phyloP scores from a whole-genome alignment of 2,113 vertebrate species.

The Riparia riparia region DNA sequence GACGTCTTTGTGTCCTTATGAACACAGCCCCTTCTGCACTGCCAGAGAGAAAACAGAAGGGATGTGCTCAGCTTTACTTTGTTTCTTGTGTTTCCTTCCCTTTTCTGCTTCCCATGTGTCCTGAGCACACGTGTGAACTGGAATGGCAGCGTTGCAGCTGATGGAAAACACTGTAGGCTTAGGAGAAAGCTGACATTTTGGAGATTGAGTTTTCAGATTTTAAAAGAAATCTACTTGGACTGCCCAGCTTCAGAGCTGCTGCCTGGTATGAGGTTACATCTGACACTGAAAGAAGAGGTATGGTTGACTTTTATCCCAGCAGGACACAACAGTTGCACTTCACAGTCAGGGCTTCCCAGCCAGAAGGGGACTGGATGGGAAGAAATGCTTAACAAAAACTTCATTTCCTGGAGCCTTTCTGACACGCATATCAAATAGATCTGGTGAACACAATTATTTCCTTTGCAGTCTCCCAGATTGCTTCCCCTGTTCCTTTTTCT shows the following conservation, averaged over 20 bases:
- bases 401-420: background rate
- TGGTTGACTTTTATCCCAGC: background rate
- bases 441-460: background rate
- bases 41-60: background rate
- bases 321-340: background rate
- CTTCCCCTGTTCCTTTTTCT: background rate
- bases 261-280: background rate
- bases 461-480: background rate
- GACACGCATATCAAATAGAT: background rate
- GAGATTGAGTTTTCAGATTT: background rate
- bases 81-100: background rate
- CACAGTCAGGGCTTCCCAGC: background rate
- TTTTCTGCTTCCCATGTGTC: background rate
- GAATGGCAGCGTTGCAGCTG: background rate
- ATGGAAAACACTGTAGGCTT: background rate
- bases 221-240: background rate
- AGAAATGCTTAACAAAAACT: background rate
- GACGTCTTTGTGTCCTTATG: background rate
- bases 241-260: background rate
- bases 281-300: background rate
- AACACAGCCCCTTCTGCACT: background rate
- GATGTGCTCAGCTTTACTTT: background rate
- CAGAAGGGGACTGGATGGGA: background rate
- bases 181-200: background rate
- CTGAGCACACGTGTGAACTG: background rate